Evolutionary conservation across 2,888 invertebrate species (phyloP).

Genomic region (Boloria selene): DNA sequence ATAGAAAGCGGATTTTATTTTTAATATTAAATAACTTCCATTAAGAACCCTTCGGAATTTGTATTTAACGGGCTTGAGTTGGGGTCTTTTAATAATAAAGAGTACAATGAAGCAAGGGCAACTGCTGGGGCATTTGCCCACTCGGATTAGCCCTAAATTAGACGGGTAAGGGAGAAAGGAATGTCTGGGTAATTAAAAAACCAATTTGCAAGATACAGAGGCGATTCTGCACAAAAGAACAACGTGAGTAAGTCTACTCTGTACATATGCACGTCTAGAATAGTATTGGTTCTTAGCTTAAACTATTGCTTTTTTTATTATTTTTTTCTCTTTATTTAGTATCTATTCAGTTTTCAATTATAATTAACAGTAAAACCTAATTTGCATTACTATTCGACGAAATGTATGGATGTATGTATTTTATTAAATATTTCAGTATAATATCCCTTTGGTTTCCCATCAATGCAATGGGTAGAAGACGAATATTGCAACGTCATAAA

Average conservation of each 20-base stretch:
- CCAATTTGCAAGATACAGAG: constrained; percentile 57
- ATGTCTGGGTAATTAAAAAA: constrained; percentile 67
- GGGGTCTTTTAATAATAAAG: constrained; percentile 47
- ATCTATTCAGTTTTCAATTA: no score
- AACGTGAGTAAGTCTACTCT: constrained; percentile 30
- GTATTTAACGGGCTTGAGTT: constrained; percentile 36
- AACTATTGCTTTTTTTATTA: constrained; percentile 19
- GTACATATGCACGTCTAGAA: constrained; percentile 32
- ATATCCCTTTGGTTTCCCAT: no score
- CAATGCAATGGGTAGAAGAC: no score
- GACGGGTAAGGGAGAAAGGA: constrained; percentile 60
- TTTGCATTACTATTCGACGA: no score
- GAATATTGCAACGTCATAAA: no score
- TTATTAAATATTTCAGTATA: no score
- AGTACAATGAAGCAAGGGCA: constrained; percentile 46
- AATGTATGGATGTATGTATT: no score
- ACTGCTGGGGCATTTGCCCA: constrained; percentile 45
- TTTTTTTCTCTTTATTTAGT: background rate
- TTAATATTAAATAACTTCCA: constrained; percentile 38
- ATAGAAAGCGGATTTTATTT: constrained; percentile 29
- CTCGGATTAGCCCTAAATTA: constrained; percentile 50
- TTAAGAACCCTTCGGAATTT: constrained; percentile 36
- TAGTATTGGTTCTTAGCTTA: constrained; percentile 31
- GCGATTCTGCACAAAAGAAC: constrained; percentile 37
- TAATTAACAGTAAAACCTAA: no score